Evolutionary conservation across 1,140 invertebrate genomes (phyloP), one percentile per base, ranked within the genome.

Genomic region (Drosophila navojoa): DNA sequence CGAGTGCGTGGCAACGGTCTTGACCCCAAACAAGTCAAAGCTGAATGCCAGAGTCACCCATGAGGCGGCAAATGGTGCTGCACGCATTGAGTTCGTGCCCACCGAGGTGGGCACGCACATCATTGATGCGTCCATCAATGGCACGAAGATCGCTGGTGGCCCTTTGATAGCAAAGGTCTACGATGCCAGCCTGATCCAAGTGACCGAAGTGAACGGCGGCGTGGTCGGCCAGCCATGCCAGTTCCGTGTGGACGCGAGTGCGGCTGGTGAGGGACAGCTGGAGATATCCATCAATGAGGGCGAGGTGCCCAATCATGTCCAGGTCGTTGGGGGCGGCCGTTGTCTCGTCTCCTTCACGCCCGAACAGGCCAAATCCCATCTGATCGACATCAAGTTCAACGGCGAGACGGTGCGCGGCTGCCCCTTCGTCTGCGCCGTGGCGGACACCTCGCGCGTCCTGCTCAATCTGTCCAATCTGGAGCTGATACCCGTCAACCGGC

Each of bases 261-360:
- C 98, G 86, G 98, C 98, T 52, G 98, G 98, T 44, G 98, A 99
- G 94, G 98, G 98, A 32, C 98, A 99, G 93, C 94, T 99, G 79
- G 98, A 99, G 94, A 99, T 99, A 90, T 98, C 98, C 64, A 98
- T 99, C 91, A 99, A 99, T 92, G 97, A 99, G 93, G 98, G 98
- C 71, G 97, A 98, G 94, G 97, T 99, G 35, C 98, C 98, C 42
- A 99, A 99, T 94, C 97, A 99, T 93, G 98, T 99, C 16, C 97
- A 98, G 92, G 97, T 98, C 49, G 96, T 99, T 5, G 98, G 98
- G 49, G 97, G 97, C 68, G 98, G 98, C 38, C 94, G 97, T 62
- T 99, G 98, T 91, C 94, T 99, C 27, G 98, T 99, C 9, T 98
- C 97, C 53, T 99, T 99, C 93, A 97, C 98, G 11, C 98, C 99